A percentile compares a stretch with the other conserved stretches of the same genome.
These are phyloP conservation scores for Yoshiicerus persimilis DNA, from an alignment of 1,140 invertebrate genomes.

Conservation along the genomic window DNA sequence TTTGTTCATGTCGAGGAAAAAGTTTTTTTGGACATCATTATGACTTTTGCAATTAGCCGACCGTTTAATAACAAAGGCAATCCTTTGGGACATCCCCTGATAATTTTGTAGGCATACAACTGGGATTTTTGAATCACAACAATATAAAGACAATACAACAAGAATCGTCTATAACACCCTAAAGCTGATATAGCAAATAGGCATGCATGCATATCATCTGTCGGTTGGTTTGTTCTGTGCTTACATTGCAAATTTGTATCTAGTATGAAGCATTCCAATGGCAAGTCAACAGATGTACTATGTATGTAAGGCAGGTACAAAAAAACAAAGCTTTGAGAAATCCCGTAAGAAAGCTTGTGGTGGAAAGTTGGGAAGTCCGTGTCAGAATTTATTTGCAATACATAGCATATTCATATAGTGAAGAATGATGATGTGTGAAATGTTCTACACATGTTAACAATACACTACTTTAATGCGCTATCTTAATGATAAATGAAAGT, in stretches of 20 bases:
- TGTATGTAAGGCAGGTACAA: not conserved
- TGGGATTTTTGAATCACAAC: not conserved
- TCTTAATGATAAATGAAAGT: not conserved
- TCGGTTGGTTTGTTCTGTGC: too few relatives aligned
- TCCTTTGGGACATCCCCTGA: not conserved
- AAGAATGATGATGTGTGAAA: not conserved
- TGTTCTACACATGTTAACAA: not conserved
- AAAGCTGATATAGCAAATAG: too few relatives aligned
- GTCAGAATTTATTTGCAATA: not conserved
- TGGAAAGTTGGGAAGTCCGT: slow-evolving; percentile 14
- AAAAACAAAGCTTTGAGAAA: not conserved
- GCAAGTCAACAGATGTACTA: not conserved
- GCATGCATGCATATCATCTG: too few relatives aligned
- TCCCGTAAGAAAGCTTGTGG: not conserved
- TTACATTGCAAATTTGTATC: too few relatives aligned
- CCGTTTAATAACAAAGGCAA: not conserved
- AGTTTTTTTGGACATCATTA: not conserved
- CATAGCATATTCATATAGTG: not conserved
- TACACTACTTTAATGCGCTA: not conserved
- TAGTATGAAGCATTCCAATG: too few relatives aligned
- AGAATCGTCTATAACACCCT: too few relatives aligned
- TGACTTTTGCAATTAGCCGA: not conserved
- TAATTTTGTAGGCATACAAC: not conserved
- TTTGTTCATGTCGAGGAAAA: not conserved
- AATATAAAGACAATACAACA: not conserved